Base-by-base conservation (phyloP, 2,113 vertebrate species). In the Smithornis capensis region DNA sequence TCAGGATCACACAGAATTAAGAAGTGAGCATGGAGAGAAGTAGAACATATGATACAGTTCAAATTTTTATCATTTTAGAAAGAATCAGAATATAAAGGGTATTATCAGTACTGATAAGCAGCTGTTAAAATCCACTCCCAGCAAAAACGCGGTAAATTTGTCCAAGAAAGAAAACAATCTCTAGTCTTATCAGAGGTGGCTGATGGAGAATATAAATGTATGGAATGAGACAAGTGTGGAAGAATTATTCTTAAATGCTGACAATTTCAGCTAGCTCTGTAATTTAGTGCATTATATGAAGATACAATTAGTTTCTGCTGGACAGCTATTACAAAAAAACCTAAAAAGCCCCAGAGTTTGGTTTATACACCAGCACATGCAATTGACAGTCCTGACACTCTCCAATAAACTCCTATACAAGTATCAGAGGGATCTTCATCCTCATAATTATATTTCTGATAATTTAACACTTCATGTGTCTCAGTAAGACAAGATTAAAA, bases 351-450 rank as follows among this genome's bases (percentile, higher is more conserved):
- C 2, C 3, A 45, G 31, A 35, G n/a, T 59, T 76, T 42, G 53
- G 10, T 57, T 53, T 37, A n/a, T 50, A 70, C 5, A 18, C 6
- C 23, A 71, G 52, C 33, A 45, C 27, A 59, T 14, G 28, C 19
- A 62, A 31, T 0, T 25, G 19, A n/a, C 18, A 52, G 9, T 49
- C n/a, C n/a, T 57, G 27, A 63, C 2, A 7, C 2, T 23, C 56
- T 87, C 59, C 50, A 29, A 62, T 17, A 59, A 91, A 64, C 8
- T 5, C 49, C 14, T 10, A 18, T 1, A 44, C 6, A 69, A 47
- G 9, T 18, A 56, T 5, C 28, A 57, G 17, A 67, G 23, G 12
- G 9, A 83, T 29, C 9, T 59, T 29, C 27, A 24, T 53, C 37
- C 25, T 47, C 40, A 77, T 16, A 56, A 19, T 44, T 53, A 2